Conservation (phyloP, 2,888 invertebrate species). For the Apoda limacodes region DNA sequence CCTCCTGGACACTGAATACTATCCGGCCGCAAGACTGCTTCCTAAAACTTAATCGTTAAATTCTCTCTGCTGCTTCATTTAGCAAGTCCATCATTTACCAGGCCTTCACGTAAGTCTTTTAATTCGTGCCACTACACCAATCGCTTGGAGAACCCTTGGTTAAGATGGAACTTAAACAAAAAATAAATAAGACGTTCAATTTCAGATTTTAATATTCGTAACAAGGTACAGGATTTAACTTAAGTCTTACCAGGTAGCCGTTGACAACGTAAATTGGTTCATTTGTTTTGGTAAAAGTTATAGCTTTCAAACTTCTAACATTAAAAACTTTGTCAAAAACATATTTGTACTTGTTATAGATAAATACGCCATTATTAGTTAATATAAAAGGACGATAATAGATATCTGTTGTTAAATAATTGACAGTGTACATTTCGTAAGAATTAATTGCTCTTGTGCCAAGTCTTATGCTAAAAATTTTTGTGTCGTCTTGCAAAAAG, state of each 20-base stretch:
- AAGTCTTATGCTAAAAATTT: slow-evolving; percentile 38
- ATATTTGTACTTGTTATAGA: slow-evolving; percentile 53
- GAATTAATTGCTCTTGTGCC: slow-evolving; percentile 40
- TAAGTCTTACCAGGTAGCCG: slow-evolving; percentile 42
- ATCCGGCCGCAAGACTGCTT: no score
- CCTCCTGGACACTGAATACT: no score
- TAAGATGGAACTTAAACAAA: no score
- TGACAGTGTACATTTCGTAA: slow-evolving; percentile 34
- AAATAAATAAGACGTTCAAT: no score
- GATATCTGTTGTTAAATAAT: slow-evolving; percentile 34
- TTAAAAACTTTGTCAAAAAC: slow-evolving; percentile 42
- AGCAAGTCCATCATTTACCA: no score
- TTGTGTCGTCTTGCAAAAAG: slow-evolving; percentile 34
- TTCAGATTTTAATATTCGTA: no score
- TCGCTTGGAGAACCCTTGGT: no score
- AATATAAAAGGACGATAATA: slow-evolving; percentile 35
- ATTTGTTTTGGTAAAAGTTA: slow-evolving; percentile 38
- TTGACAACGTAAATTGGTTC: slow-evolving; percentile 43
- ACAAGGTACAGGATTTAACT: slow-evolving; percentile 29
- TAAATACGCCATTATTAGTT: slow-evolving; percentile 38
- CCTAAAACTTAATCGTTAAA: no score
- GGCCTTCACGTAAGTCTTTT: no score
- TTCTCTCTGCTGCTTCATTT: no score
- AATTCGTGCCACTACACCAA: no score
- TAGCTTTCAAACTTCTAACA: slow-evolving; percentile 34